Evolutionary conservation across 2,797 vertebrate genomes (phyloP).

Genomic region (Sebastes diploproa): DNA sequence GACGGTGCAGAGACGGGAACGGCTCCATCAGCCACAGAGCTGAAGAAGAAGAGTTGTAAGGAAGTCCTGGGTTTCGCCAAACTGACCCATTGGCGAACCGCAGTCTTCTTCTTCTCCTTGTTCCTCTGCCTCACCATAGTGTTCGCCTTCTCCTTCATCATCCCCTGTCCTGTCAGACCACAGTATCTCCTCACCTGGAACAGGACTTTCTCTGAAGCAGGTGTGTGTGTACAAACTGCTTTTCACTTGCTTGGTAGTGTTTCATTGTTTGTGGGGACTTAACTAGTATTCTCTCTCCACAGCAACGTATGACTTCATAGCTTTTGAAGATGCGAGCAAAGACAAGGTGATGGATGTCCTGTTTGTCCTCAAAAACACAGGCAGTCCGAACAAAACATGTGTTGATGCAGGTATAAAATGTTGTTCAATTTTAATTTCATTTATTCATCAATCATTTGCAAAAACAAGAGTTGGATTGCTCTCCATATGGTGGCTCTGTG

Average conservation of each 20-base stretch:
- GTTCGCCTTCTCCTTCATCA: slow-evolving; percentile 94
- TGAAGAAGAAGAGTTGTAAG: slow-evolving; percentile 71
- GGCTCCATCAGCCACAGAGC: slow-evolving; percentile 31
- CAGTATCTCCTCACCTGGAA: slow-evolving; percentile 84
- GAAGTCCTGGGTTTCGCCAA: slow-evolving; percentile 70
- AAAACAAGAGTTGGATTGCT: background rate
- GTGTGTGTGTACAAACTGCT: slow-evolving; percentile 73
- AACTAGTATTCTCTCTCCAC: background rate
- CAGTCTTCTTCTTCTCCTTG: slow-evolving; percentile 89
- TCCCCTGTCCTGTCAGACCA: slow-evolving; percentile 91
- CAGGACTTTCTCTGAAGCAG: slow-evolving; percentile 74
- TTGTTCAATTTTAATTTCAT: background rate
- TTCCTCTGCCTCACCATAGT: slow-evolving; percentile 90
- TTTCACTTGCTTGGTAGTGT: background rate
- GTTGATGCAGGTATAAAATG: slow-evolving; percentile 77
- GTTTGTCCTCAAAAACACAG: slow-evolving; percentile 82
- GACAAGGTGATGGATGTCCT: slow-evolving; percentile 91
- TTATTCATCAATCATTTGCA: background rate
- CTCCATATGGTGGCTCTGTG: background rate
- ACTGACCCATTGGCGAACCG: slow-evolving; percentile 87
- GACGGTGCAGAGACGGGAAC: slow-evolving; percentile 64
- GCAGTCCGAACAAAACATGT: slow-evolving; percentile 83
- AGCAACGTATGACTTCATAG: slow-evolving; percentile 89
- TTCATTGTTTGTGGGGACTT: background rate
- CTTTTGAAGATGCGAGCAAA: slow-evolving; percentile 78